A percentile compares a stretch with the other conserved stretches of the same genome.
phyloP scores from a whole-genome alignment of 2,888 invertebrate species.

The Plemyria rubiginata region DNA sequence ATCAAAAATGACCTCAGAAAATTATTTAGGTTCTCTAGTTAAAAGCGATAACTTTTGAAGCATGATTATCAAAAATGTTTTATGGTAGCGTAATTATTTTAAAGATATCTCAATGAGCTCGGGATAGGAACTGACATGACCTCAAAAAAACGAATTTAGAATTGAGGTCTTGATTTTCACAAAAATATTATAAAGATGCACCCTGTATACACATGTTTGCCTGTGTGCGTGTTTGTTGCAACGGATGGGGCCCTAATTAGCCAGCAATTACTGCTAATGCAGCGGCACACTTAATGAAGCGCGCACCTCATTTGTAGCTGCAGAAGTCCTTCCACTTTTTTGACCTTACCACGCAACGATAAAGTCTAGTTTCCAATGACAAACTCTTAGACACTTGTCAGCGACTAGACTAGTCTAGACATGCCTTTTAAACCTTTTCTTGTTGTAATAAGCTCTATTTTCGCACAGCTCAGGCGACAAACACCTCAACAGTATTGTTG shows the following conservation, averaged over 20 bases:
- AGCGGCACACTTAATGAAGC: constrained; percentile 63
- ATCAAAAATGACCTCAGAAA: too few relatives aligned
- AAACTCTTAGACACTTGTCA: constrained; percentile 19
- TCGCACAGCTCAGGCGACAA: not conserved
- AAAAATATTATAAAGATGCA: not conserved
- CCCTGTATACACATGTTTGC: constrained; percentile 7
- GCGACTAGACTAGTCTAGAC: constrained; percentile 14
- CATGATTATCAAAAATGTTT: too few relatives aligned
- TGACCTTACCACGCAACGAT: constrained; percentile 9
- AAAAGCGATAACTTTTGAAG: too few relatives aligned
- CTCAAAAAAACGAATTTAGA: too few relatives aligned
- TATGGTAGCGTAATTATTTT: too few relatives aligned
- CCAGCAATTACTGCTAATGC: constrained; percentile 75
- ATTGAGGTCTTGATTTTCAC: not conserved
- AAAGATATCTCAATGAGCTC: too few relatives aligned
- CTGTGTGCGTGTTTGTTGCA: constrained; percentile 52
- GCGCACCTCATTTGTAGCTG: constrained; percentile 59
- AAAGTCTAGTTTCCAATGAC: constrained; percentile 24
- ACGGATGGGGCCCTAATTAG: constrained; percentile 75
- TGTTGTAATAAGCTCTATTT: constrained; percentile 8
- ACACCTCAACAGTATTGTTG: constrained; percentile 17
- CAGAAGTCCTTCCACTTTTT: constrained; percentile 7
- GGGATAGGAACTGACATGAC: too few relatives aligned
- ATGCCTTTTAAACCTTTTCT: constrained; percentile 7
- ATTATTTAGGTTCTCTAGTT: too few relatives aligned